Percentiles rank a stretch among this genome's conserved stretches.
phyloP scores from a whole-genome alignment of 1,140 invertebrate genomes.

The Drosophila pallidifrons region DNA sequence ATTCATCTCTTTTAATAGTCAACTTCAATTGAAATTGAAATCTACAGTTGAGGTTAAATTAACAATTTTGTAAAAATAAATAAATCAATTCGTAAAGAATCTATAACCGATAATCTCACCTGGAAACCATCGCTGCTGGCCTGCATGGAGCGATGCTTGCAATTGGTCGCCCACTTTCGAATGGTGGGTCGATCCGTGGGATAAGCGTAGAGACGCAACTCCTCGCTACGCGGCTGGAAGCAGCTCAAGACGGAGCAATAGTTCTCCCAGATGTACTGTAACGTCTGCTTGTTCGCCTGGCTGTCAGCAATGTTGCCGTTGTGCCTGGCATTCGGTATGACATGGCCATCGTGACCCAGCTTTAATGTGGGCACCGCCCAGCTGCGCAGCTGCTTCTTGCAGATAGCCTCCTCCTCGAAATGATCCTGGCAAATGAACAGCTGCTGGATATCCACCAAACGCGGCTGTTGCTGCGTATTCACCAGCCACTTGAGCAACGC shows the following conservation, averaged over 20 bases:
- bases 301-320: slow-evolving; percentile 63
- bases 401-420: slow-evolving; percentile 73
- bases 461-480: slow-evolving; percentile 62
- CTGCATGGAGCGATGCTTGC: slow-evolving; percentile 71
- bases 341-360: slow-evolving; percentile 63
- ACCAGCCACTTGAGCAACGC: slow-evolving; percentile 67
- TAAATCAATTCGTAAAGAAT: too few relatives aligned
- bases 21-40: too few relatives aligned
- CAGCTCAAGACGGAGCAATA: slow-evolving; percentile 71
- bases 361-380: slow-evolving; percentile 74
- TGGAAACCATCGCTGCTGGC: slow-evolving; percentile 69
- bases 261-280: slow-evolving; percentile 65
- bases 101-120: slow-evolving; percentile 6
- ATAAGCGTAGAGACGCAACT: slow-evolving; percentile 57
- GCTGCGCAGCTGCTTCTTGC: slow-evolving; percentile 62
- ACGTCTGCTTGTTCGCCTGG: slow-evolving; percentile 43
- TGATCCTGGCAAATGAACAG: slow-evolving; percentile 69
- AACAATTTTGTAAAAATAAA: too few relatives aligned
- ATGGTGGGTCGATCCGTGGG: slow-evolving; percentile 57
- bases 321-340: slow-evolving; percentile 66
- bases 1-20: too few relatives aligned
- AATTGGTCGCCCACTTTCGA: slow-evolving; percentile 70
- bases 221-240: slow-evolving; percentile 51
- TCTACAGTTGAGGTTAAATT: too few relatives aligned
- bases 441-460: slow-evolving; percentile 53